Conservation (phyloP, 2,888 invertebrate genomes). For the Sinhomidia bicolor region DNA sequence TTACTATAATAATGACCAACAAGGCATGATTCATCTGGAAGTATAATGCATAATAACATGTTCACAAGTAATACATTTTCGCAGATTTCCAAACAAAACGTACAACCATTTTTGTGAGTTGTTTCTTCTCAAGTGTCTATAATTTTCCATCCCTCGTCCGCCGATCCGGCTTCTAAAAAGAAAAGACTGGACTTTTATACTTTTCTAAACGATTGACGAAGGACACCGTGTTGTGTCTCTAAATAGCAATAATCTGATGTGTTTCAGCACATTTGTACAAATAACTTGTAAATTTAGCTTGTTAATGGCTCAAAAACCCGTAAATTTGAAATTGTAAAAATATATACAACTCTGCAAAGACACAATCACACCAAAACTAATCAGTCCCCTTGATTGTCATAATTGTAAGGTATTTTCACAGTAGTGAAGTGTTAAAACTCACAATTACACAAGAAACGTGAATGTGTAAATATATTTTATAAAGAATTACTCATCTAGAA, state of each 20-base stretch:
- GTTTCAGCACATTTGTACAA: not conserved
- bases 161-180: not conserved
- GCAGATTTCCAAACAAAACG: no score
- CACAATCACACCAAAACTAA: conserved; percentile 6
- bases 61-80: no score
- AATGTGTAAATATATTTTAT: not conserved
- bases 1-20: not conserved
- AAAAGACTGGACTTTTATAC: conserved; percentile 55
- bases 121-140: not conserved
- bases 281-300: not conserved
- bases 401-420: not conserved
- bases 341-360: not conserved
- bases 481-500: not conserved
- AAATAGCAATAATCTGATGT: not conserved
- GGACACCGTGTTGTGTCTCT: not conserved
- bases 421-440: not conserved
- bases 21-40: no score
- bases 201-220: not conserved
- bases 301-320: not conserved
- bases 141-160: not conserved
- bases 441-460: not conserved
- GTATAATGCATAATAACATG: no score
- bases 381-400: not conserved
- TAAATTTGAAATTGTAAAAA: not conserved
- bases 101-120: no score